Evolutionary conservation across 2,113 vertebrate genomes (phyloP).

Genomic region (Amazona vittata): DNA sequence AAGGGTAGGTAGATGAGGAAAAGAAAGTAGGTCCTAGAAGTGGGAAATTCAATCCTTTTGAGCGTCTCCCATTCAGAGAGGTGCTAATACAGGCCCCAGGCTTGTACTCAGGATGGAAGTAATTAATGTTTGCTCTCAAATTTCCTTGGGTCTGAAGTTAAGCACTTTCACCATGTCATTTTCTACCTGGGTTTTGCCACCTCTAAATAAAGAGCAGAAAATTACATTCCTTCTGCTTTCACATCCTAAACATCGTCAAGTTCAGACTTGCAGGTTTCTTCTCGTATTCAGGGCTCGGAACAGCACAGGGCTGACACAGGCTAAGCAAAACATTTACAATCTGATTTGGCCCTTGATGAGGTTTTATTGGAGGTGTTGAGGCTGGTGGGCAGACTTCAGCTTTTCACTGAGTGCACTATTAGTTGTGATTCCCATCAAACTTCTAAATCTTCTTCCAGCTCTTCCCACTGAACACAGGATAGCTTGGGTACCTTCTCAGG

Average conservation of each 20-base stretch:
- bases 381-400: neutral
- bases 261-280: neutral
- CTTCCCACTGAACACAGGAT: neutral
- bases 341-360: neutral
- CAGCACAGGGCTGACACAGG: neutral
- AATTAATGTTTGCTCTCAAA: conserved; percentile 51
- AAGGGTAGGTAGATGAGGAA: neutral
- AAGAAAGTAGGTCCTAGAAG: conserved; percentile 16
- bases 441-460: neutral
- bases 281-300: neutral
- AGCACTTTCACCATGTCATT: conserved; percentile 17
- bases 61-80: conserved; percentile 38
- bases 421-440: neutral
- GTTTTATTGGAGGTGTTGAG: neutral
- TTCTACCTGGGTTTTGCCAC: conserved; percentile 36
- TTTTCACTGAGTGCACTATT: neutral
- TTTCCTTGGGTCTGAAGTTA: conserved; percentile 55
- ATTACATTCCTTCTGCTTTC: neutral
- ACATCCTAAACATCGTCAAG: neutral
- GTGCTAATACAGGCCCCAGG: conserved; percentile 44
- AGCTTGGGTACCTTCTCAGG: neutral
- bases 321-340: neutral
- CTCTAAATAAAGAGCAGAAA: conserved; percentile 26
- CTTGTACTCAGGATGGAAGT: neutral
- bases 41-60: conserved; percentile 32